A percentile compares a stretch with the other conserved stretches of the same genome.
Evolutionary conservation across 2,888 invertebrate species (phyloP).

Genomic region (Pachydiplax longipennis): DNA sequence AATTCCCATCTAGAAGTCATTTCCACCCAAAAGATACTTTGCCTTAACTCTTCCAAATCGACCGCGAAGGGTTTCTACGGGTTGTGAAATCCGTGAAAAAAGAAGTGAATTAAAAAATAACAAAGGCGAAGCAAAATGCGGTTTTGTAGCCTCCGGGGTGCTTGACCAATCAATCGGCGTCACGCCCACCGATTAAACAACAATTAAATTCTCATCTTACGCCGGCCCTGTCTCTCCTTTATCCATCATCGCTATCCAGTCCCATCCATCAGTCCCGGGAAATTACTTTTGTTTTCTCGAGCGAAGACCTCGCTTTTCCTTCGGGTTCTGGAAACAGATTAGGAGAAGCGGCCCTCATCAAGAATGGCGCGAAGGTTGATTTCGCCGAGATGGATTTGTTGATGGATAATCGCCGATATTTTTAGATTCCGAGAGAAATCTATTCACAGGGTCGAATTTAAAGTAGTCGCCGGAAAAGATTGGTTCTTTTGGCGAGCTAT

Average conservation of each 20-base stretch:
- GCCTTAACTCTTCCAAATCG: too few relatives aligned
- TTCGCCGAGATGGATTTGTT: too few relatives aligned
- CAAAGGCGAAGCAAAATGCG: background rate
- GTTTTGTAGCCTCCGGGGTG: background rate
- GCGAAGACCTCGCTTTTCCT: background rate
- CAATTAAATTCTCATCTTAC: constrained; percentile 44
- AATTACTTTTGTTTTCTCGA: constrained; percentile 2
- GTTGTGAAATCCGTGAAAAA: too few relatives aligned
- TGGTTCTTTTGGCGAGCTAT: too few relatives aligned
- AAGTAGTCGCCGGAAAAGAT: too few relatives aligned
- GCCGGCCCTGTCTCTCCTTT: background rate
- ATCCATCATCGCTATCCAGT: background rate
- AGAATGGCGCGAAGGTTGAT: background rate
- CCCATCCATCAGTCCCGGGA: background rate
- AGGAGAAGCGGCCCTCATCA: background rate
- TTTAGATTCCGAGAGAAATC: too few relatives aligned
- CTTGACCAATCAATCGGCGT: constrained; percentile 7
- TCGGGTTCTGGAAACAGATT: background rate
- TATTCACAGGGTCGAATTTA: too few relatives aligned
- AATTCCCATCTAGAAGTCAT: too few relatives aligned
- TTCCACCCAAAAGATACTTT: too few relatives aligned
- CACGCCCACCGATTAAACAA: constrained; percentile 37
- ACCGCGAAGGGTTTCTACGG: too few relatives aligned
- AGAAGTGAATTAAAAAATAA: background rate
- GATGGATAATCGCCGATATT: too few relatives aligned